Percentiles rank a stretch among this genome's conserved stretches.
These are phyloP conservation scores for Orthosia gracilis DNA, from an alignment of 2,888 invertebrate species.

Conservation along the genomic window DNA sequence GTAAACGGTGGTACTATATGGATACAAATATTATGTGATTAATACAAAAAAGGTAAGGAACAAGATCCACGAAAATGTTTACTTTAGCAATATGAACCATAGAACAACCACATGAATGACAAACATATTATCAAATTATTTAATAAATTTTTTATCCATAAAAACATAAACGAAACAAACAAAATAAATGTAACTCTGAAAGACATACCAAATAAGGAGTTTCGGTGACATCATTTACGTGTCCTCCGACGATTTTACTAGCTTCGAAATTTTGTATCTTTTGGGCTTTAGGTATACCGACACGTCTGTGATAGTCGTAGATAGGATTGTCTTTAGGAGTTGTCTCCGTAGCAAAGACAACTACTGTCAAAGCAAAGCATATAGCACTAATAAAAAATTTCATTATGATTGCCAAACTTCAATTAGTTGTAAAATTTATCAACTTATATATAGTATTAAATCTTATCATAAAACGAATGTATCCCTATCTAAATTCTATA, in stretches of 20 bases:
- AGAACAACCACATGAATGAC: background rate
- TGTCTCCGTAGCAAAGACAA: constrained; percentile 18
- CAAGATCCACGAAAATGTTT: background rate
- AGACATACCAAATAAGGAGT: constrained; percentile 78
- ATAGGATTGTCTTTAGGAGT: constrained; percentile 11
- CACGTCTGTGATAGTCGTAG: constrained; percentile 51
- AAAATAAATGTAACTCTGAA: background rate
- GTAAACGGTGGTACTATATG: background rate
- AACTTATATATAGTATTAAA: constrained; percentile 42
- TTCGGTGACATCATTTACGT: constrained; percentile 69
- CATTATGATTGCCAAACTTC: constrained; percentile 47
- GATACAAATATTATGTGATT: background rate
- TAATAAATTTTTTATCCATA: background rate
- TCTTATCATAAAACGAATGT: constrained; percentile 37
- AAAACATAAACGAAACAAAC: background rate
- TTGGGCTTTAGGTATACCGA: constrained; percentile 75
- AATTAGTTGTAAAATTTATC: constrained; percentile 19
- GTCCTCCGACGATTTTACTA: constrained; percentile 76
- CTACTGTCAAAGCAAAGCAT: constrained; percentile 35
- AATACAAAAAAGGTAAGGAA: background rate
- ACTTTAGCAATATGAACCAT: background rate
- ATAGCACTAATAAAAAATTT: constrained; percentile 29
- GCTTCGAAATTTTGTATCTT: constrained; percentile 70
- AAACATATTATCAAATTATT: background rate
- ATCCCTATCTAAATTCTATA: constrained; percentile 26